Evolutionary conservation across 1,140 invertebrate species (phyloP), one percentile per base, ranked within the genome.

Genomic region (Amphibalanus amphitrite): DNA sequence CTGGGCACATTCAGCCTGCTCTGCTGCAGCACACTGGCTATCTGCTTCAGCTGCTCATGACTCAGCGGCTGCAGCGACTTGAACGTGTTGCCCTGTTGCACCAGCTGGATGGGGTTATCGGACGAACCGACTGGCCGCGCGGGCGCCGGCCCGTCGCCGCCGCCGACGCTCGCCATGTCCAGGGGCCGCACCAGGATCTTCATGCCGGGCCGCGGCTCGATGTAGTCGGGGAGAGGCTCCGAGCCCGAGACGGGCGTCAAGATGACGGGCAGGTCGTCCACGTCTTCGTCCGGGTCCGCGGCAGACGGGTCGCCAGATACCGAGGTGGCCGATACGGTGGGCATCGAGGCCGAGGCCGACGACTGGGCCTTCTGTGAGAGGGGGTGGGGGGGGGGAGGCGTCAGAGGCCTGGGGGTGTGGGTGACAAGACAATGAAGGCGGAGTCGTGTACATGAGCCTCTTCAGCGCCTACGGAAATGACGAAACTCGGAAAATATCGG

Each of bases 71-170:
- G 86, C 69, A 85, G 79, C 73, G 85, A 85, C 70, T 77, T 83
- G 76, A 82, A 84, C 65, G 80, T 81, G 75, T 82, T 82, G 38
- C 86, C 86, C 75, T 87, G 84, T 72, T 87, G 86, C 40, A 87
- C 83, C 64, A 88, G 84, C 76, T 86, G 82, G 73, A 87, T 86
- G 8, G 86, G 85, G 78, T 87, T 87, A 74, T 84, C 83, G 76
- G 82, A 85, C 20, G 84, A 84, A 23, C 85, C 85, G 20, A 85
- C 74, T 28, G 85, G 82, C 69, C 65, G n/a, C 6, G 1, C 47
- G 10, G 47, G 3, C 65, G 17, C 65, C 65, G 26, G 23, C 3
- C 28, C 65, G 65, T 25, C 65, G 3, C 65, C 65, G 8, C 28
- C 65, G 65, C 17, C 65, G 3, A 3, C 65, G 23, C 3, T 3